Evolutionary conservation across 2,113 vertebrate species (phyloP).

Genomic region (Baryphthengus martii): DNA sequence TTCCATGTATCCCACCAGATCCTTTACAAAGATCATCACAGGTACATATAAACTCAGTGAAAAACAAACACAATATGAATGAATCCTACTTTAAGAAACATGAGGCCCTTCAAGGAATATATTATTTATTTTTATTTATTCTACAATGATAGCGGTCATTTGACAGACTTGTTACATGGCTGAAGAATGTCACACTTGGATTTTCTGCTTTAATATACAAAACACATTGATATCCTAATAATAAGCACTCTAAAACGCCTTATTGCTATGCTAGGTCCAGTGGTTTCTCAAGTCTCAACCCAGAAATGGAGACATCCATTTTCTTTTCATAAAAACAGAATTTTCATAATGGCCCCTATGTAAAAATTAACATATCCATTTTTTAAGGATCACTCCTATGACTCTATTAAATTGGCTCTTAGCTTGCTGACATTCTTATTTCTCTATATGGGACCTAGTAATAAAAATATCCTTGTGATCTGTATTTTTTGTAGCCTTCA

Average conservation of each 20-base stretch:
- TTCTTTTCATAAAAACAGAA: background rate
- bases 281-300: background rate
- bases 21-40: background rate
- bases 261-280: background rate
- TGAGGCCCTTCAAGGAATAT: background rate
- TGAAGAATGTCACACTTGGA: background rate
- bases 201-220: background rate
- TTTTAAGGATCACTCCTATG: background rate
- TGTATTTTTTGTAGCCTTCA: background rate
- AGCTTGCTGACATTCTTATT: background rate
- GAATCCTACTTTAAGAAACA: background rate
- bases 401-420: background rate
- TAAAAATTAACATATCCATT: background rate
- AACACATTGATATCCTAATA: background rate
- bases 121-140: background rate
- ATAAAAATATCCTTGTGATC: background rate
- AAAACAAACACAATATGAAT: background rate
- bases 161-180: background rate
- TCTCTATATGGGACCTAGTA: background rate
- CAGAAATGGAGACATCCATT: background rate
- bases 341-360: background rate
- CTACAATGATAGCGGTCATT: background rate
- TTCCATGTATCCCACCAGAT: background rate
- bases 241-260: background rate
- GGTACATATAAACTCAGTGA: background rate